Base-by-base conservation (phyloP, 2,797 vertebrate genomes). In the Chelidonichthys spinosus region DNA sequence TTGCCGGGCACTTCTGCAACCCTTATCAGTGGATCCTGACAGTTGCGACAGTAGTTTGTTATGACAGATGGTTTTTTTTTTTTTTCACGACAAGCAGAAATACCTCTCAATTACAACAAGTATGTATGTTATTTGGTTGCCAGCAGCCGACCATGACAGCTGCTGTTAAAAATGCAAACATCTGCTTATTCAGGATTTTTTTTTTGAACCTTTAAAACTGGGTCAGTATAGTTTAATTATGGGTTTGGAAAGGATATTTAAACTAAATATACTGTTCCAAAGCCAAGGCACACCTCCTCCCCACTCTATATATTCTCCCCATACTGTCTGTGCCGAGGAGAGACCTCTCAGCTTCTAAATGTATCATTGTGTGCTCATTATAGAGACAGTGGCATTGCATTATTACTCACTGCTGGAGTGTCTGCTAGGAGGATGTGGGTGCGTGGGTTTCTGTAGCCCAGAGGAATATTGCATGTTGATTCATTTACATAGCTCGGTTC, bases 111-210 rank as follows among this genome's bases (percentile, higher is more conserved):
- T 92, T 93, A 91, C 86, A 75, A 81, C 76, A 80, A 85, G 73
- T 78, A 78, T 83, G 82, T 77, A 81, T 82, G 85, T 86, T 87
- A 87, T 73, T 76, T 85, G 76, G 79, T 81, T 81, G 79, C 80
- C 79, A 72, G 85, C 78, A 67, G 61, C 55, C 76, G 33, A 82
- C 73, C 81, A 78, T 85, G 87, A 91, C 90, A 93, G 92, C 88
- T 93, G 89, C 90, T 84, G 78, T 90, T 87, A 87, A 93, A 25
- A 92, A 93, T 85, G 83, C 87, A 90, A 92, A 93, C 92, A 94
- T 93, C 91, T 94, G 90, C 89, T 94, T 84, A 90, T 85, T 91
- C 81, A 83, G 61, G 55, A 85, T 82, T 91, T 92, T 91, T 93
- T 91, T 25, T 89, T 77, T 86, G 72, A 92, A 90, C 85, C 71